Base-by-base conservation (phyloP, 1,140 invertebrate species). In the Lerema accius region DNA sequence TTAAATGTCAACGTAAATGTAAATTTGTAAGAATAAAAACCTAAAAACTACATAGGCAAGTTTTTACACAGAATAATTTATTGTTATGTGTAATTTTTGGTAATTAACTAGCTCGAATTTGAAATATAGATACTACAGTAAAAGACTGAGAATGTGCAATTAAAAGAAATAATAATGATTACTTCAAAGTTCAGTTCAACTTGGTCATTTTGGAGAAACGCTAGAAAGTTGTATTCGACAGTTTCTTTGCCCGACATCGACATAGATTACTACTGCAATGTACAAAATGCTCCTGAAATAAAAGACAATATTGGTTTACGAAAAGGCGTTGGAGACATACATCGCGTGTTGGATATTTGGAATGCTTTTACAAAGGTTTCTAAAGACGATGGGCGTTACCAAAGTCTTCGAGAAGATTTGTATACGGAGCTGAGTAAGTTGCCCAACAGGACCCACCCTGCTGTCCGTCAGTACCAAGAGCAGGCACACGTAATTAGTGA, bases 401-500 rank as follows among this genome's bases (percentile, higher is more conserved):
- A 69, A 17, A 53, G 40, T 37, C 51, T 92, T 15, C 80, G 82
- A 65, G 46, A 91, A 40, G 59, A 90, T 50, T 84, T 97, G 3
- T 70, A 92, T 1, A 67, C 79, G 43, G 94, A 95, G 87, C 88
- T 95, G 17, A 79, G 86, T 37, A 93, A 92, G 80, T 93, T 98
- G 63, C 96, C 97, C 28, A 98, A 98, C 84, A 86, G 80, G 64
- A 95, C 95, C 11, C 94, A 97, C 91, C 94, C 95, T 11, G 73
- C 81, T 6, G 87, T 96, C 1, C 67, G 84, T 28, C 63, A 91
- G 3, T 94, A 94, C 76, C 89, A 89, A 5, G 86, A 92, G 23
- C 76, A 94, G 32, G 93, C 95, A 6, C 84, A 87, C 59, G 68
- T 95, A 65, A 45, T 97, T 7, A 92, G 91, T 67, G 76, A 91